Evolutionary conservation across 2,888 invertebrate genomes (phyloP).

Genomic region (Crioceris asparagi): DNA sequence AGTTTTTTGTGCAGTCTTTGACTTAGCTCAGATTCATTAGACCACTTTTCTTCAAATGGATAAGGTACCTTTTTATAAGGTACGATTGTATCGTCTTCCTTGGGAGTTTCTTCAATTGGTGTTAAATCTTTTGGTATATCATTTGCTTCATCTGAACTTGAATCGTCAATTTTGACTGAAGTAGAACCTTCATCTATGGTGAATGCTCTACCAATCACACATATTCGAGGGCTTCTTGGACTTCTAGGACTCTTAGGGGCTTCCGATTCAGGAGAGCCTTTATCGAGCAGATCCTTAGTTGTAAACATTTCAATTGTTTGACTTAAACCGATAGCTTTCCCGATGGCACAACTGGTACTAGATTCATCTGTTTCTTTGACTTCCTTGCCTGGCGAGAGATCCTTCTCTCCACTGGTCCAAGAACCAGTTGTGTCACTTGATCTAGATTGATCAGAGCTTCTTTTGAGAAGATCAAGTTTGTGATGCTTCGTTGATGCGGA

Average conservation of each 20-base stretch:
- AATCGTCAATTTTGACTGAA: slow-evolving; percentile 24
- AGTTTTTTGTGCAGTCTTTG: slow-evolving; percentile 35
- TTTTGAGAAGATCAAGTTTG: slow-evolving; percentile 47
- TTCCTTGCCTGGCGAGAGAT: slow-evolving; percentile 50
- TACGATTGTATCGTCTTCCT: slow-evolving; percentile 18
- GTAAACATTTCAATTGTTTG: slow-evolving; percentile 59
- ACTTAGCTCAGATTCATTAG: slow-evolving; percentile 36
- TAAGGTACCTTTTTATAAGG: slow-evolving; percentile 33
- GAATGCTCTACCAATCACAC: slow-evolving; percentile 36
- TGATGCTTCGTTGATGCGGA: slow-evolving; percentile 42
- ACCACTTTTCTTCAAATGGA: slow-evolving; percentile 40
- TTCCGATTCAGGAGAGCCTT: slow-evolving; percentile 27
- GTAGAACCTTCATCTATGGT: slow-evolving; percentile 37
- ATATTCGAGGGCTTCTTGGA: slow-evolving; percentile 35
- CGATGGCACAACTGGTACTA: slow-evolving; percentile 68
- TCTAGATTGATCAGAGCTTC: slow-evolving; percentile 63
- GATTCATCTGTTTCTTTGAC: slow-evolving; percentile 61
- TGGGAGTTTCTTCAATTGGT: slow-evolving; percentile 28
- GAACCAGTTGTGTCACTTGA: slow-evolving; percentile 67
- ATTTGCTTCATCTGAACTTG: slow-evolving; percentile 31
- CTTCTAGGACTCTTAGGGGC: slow-evolving; percentile 31
- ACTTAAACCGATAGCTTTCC: slow-evolving; percentile 66
- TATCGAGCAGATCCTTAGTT: slow-evolving; percentile 49
- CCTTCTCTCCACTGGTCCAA: slow-evolving; percentile 71
- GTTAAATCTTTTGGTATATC: slow-evolving; percentile 34